Evolutionary conservation across 2,888 invertebrate genomes (phyloP), one percentile per base, ranked within the genome.

Genomic region (Tetheella fluctuosa): DNA sequence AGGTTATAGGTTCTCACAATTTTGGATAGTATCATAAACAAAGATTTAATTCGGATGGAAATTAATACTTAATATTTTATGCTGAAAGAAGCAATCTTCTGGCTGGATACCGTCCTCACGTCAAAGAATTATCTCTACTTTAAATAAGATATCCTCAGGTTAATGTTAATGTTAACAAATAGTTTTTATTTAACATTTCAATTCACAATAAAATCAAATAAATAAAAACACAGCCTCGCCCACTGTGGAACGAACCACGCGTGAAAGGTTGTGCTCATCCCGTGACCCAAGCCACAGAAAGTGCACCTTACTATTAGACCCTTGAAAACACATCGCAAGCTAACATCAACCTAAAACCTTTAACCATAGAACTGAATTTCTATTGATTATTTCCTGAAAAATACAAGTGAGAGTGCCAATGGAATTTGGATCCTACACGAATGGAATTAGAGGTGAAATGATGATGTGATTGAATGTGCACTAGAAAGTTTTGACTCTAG

Each of bases 261-360:
- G 91, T 92, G 91, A 92, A 92, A 91, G 92, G 92, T 91, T 90
- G 89, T 82, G 80, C 88, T 86, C 91, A 92, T 93, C 92, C 91
- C 92, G 92, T 88, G 92, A 93, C 92, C 92, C 77, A 72, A 63
- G 69, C 71, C 76, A 74, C 86, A 81, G 86, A 89, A 86, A 89
- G 87, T 84, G 89, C 86, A 83, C 82, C 82, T 79, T 73, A 73
- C 77, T 77, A 79, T 80, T 77, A 80, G 77, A 77, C 77, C 73
- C 73, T 81, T 79, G 73, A 76, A 74, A 67, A 25, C 63, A n/a
- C 28, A 54, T 5, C 23, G 23, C 69, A 76, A 5, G 20, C 71
- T 58, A 83, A 69, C 62, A 42, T 61, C 59, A 59, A 74, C 83
- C 67, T 71, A 80, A 79, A 54, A 23, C 0, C 37, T n/a, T 23